Percentiles rank a stretch among this genome's conserved stretches.
phyloP scores from a whole-genome alignment of 2,797 vertebrate species.

The Pseudomugil gertrudae region DNA sequence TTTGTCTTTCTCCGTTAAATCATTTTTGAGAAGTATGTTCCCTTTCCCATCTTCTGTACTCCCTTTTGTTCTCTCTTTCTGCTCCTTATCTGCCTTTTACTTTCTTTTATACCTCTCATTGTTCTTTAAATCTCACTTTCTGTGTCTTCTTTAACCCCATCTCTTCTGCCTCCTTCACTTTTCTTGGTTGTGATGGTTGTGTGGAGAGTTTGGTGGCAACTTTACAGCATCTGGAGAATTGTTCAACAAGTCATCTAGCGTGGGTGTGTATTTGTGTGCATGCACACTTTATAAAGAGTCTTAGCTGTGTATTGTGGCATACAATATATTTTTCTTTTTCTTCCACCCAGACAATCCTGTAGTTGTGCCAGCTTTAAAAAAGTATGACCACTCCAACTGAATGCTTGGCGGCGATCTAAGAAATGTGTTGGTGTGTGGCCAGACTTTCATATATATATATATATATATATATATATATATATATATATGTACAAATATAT shows the following conservation, averaged over 20 bases:
- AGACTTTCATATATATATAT: not conserved
- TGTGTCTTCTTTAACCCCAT: constrained; percentile 18
- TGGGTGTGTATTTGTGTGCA: not conserved
- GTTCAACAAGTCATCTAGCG: constrained; percentile 4
- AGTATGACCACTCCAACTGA: constrained; percentile 30
- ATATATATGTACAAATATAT: no score
- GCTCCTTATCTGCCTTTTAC: constrained; percentile 11
- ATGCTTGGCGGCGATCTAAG: not conserved
- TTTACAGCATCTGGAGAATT: constrained; percentile 26
- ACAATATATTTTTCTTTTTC: constrained; percentile 18
- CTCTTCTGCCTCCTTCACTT: constrained; percentile 1
- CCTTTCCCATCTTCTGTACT: not conserved
- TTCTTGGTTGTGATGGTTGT: constrained; percentile 12
- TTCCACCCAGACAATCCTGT: constrained; percentile 22
- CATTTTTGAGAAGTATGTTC: constrained; percentile 7
- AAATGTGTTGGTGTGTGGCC: no score
- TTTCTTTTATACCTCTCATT: not conserved
- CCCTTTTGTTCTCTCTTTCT: not conserved
- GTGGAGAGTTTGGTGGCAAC: constrained; percentile 33
- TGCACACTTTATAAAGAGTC: not conserved
- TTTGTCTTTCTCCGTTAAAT: constrained; percentile 20
- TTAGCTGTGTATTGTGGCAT: constrained; percentile 42
- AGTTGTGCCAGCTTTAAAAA: constrained; percentile 12
- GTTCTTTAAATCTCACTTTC: not conserved
- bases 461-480: no score